These are phyloP conservation scores for Pocillopora grandis DNA, from an alignment of 92 coral and sea anemone genomes.

Conservation along the genomic window DNA sequence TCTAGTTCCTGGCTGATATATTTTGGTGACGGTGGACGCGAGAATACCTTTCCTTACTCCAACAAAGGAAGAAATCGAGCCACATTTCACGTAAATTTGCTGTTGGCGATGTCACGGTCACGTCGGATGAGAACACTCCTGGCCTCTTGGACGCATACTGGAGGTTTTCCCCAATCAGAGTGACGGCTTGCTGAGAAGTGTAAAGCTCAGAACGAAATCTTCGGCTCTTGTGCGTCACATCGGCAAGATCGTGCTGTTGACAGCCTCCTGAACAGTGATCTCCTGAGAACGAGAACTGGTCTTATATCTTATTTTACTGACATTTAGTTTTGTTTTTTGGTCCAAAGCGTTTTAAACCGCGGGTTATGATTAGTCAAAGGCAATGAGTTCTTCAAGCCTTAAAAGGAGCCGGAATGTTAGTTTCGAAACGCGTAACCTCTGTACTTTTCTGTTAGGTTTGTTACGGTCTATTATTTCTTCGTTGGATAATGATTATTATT, in stretches of 20 bases:
- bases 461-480: no score
- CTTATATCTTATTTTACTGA: no score
- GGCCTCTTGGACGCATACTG: slow-evolving; percentile 50
- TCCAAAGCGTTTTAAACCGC: no score
- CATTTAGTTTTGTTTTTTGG: no score
- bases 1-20: slow-evolving; percentile 56
- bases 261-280: slow-evolving; percentile 18
- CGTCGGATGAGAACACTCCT: slow-evolving; percentile 50
- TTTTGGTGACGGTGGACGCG: slow-evolving; percentile 64
- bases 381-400: no score
- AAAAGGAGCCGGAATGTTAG: no score
- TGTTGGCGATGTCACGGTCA: slow-evolving; percentile 49
- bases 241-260: slow-evolving; percentile 42
- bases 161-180: slow-evolving; percentile 48
- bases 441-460: no score
- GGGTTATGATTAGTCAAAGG: no score
- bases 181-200: slow-evolving; percentile 49
- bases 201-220: slow-evolving; percentile 46
- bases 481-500: no score
- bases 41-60: slow-evolving; percentile 60
- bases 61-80: slow-evolving; percentile 13
- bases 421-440: no score
- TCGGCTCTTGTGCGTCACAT: slow-evolving; percentile 44
- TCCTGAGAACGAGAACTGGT: no score
- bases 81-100: slow-evolving; percentile 36